phyloP scores from a whole-genome alignment of 37 sponge, comb jelly and placozoan genomes.

The Cladorhizidae sp. region DNA sequence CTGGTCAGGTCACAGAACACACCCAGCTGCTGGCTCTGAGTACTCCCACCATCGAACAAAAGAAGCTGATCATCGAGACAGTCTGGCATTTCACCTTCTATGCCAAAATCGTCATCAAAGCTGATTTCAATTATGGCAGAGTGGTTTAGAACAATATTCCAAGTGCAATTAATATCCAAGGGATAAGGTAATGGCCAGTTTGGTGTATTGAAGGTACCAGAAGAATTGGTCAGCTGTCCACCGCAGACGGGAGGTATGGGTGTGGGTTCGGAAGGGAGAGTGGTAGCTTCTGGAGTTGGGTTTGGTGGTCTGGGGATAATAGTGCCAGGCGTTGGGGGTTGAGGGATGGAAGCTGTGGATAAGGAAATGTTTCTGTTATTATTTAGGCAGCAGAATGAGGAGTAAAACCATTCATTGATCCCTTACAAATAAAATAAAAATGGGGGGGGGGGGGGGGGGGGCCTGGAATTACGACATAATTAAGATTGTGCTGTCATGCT shows the following conservation, averaged over 20 bases:
- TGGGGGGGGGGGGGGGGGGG: too few relatives aligned
- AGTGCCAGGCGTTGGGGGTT: too few relatives aligned
- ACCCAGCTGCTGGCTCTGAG: neutral
- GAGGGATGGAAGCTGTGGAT: too few relatives aligned
- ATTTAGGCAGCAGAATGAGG: too few relatives aligned
- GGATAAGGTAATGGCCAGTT: neutral
- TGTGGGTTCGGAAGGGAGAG: neutral
- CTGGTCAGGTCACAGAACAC: neutral
- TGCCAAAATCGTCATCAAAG: neutral
- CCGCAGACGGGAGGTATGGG: neutral
- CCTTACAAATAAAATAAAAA: too few relatives aligned
- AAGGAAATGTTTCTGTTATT: too few relatives aligned
- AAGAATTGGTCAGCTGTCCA: neutral
- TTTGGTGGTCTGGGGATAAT: too few relatives aligned
- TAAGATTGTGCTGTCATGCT: too few relatives aligned
- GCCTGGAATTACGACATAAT: too few relatives aligned
- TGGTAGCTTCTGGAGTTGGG: too few relatives aligned
- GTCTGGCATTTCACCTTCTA: slow-evolving; percentile 1
- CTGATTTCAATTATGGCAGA: neutral
- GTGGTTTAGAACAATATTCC: neutral
- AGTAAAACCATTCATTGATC: too few relatives aligned
- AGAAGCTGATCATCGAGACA: slow-evolving; percentile 12
- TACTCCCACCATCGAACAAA: slow-evolving; percentile 9
- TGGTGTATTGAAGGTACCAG: slow-evolving; percentile 6
- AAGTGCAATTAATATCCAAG: neutral